These are phyloP conservation scores for Tanytarsus gracilentus DNA, from an alignment of 2,888 invertebrate genomes.

Conservation along the genomic window DNA sequence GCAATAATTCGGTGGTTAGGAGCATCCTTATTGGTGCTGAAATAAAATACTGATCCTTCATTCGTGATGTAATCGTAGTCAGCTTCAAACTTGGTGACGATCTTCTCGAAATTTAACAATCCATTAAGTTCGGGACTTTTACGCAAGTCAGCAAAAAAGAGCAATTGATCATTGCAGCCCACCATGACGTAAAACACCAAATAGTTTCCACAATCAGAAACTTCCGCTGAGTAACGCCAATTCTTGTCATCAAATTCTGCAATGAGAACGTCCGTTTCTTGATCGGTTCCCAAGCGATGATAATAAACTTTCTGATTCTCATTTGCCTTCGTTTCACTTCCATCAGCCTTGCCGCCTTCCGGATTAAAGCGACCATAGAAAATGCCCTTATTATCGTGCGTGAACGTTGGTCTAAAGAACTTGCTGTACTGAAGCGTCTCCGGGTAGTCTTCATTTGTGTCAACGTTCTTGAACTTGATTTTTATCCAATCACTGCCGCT, in stretches of 20 bases:
- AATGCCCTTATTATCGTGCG: constrained; percentile 86
- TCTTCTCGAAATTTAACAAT: constrained; percentile 61
- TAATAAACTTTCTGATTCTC: constrained; percentile 90
- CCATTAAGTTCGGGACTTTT: constrained; percentile 53
- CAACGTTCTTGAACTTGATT: constrained; percentile 70
- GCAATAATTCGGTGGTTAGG: constrained; percentile 82
- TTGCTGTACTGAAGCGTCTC: constrained; percentile 89
- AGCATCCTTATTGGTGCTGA: constrained; percentile 88
- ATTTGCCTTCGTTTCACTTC: constrained; percentile 80
- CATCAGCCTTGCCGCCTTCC: constrained; percentile 75
- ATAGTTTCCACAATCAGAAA: constrained; percentile 87
- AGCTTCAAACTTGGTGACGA: constrained; percentile 83
- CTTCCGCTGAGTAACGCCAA: constrained; percentile 85
- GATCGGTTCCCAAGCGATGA: constrained; percentile 78
- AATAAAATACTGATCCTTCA: constrained; percentile 68
- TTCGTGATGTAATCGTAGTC: constrained; percentile 95
- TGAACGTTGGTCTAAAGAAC: constrained; percentile 87
- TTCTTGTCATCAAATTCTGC: constrained; percentile 83
- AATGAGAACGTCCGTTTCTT: constrained; percentile 75
- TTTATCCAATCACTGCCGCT: constrained; percentile 97
- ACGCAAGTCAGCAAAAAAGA: constrained; percentile 74
- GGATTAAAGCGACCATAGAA: constrained; percentile 90
- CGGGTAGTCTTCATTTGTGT: constrained; percentile 67
- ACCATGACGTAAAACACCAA: constrained; percentile 73
- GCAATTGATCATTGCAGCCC: constrained; percentile 85